A percentile compares a stretch with the other conserved stretches of the same genome.
Conservation (phyloP, 2,888 invertebrate species). For the Zootermopsis nevadensis region DNA sequence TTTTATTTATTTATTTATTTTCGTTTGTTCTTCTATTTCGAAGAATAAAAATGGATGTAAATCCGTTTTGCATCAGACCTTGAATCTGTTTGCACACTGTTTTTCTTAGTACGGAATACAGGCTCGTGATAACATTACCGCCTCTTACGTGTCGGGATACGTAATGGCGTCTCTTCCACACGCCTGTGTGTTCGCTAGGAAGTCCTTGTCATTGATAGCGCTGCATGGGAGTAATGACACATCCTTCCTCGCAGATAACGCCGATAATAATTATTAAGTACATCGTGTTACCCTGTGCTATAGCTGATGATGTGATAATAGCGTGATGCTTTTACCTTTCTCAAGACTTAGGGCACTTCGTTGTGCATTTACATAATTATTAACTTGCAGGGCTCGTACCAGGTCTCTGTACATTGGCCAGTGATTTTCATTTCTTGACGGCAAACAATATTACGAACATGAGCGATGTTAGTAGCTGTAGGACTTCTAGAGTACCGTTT, state of each 20-base stretch:
- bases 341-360: background rate
- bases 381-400: no score
- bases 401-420: no score
- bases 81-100: background rate
- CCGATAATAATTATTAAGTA: background rate
- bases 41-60: no score
- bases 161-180: background rate
- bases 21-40: no score
- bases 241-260: conserved; percentile 9
- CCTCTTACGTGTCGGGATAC: conserved; percentile 4
- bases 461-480: no score
- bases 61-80: no score
- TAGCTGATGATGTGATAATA: background rate
- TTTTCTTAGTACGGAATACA: background rate
- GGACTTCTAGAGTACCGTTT: no score
- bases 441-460: no score
- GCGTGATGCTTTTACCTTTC: background rate
- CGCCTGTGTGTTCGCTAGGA: background rate
- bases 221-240: background rate
- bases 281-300: no score
- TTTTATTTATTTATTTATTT: no score
- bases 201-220: background rate
- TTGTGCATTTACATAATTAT: no score
- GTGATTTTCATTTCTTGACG: no score
- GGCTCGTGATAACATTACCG: background rate